Evolutionary conservation across 2,888 invertebrate species (phyloP), one percentile per base, ranked within the genome.

Genomic region (Axea sp.): DNA sequence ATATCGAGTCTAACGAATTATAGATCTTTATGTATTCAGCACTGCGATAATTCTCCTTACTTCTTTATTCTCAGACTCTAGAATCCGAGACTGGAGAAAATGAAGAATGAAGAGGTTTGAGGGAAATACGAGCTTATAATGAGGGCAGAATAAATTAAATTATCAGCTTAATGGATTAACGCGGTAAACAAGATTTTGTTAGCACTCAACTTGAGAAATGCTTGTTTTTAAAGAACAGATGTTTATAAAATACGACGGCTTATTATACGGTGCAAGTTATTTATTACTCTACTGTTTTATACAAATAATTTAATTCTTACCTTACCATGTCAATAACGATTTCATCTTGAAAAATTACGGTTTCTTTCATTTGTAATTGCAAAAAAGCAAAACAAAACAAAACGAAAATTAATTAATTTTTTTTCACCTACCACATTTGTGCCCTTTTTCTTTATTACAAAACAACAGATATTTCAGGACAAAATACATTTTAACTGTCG

Each of bases 401-500:
- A n/a, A n/a, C n/a, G n/a, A n/a, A n/a, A n/a, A n/a, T n/a, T n/a
- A n/a, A n/a, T n/a, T n/a, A n/a, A n/a, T n/a, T n/a, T n/a, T n/a
- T n/a, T n/a, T n/a, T n/a, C n/a, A n/a, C n/a, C n/a, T n/a, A n/a
- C n/a, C n/a, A n/a, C n/a, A n/a, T n/a, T n/a, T n/a, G n/a, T n/a
- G n/a, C n/a, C n/a, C n/a, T n/a, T n/a, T n/a, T n/a, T n/a, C n/a
- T n/a, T n/a, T n/a, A n/a, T n/a, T n/a, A n/a, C n/a, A n/a, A n/a
- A n/a, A n/a, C n/a, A n/a, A n/a, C n/a, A n/a, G n/a, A n/a, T 17
- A 30, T 35, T 2, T 5, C 6, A 12, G 22, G 33, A 28, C 47
- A 67, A 57, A 47, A 67, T 22, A 67, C 39, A 49, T 59, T 67
- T 67, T 28, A 67, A 67, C 67, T 57, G 67, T 67, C 67, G 57